Conservation (phyloP, 1,140 invertebrate genomes). For the Daktulosphaira vitifoliae region DNA sequence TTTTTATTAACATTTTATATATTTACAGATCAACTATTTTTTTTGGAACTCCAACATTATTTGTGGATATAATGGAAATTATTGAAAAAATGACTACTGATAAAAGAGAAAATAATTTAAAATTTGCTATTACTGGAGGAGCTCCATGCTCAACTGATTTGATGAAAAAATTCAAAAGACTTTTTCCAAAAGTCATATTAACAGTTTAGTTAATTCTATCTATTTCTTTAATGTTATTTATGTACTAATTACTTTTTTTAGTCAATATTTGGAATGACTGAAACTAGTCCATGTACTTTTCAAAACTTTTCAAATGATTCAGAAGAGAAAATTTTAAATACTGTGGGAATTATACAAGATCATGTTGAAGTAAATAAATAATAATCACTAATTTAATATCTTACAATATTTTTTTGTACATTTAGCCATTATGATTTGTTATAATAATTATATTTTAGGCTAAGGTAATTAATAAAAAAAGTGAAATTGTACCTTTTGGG, state of each 20-base stretch:
- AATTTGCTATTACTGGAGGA: constrained; percentile 62
- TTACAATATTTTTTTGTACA: too few relatives aligned
- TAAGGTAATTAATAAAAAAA: constrained; percentile 64
- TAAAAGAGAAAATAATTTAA: constrained; percentile 16
- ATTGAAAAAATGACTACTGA: constrained; percentile 12
- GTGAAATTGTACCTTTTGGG: constrained; percentile 62
- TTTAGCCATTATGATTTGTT: too few relatives aligned
- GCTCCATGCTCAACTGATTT: constrained; percentile 64
- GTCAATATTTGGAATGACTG: constrained; percentile 81
- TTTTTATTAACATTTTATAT: not conserved
- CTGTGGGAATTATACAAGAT: constrained; percentile 67
- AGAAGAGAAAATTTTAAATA: constrained; percentile 55
- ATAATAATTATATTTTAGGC: constrained; percentile 43
- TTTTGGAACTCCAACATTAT: constrained; percentile 96
- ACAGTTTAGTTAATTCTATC: not conserved
- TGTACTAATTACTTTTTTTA: constrained; percentile 41
- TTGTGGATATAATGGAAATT: constrained; percentile 60
- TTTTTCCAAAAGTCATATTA: constrained; percentile 35
- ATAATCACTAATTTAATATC: too few relatives aligned
- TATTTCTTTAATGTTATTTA: too few relatives aligned
- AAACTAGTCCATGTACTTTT: constrained; percentile 67
- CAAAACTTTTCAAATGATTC: constrained; percentile 54
- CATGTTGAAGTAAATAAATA: constrained; percentile 58
- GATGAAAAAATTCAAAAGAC: constrained; percentile 52
- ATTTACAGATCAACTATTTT: constrained; percentile 58